A percentile compares a stretch with the other conserved stretches of the same genome.
Conservation (phyloP, 2,797 vertebrate genomes). For the Heterohyrax brucei region DNA sequence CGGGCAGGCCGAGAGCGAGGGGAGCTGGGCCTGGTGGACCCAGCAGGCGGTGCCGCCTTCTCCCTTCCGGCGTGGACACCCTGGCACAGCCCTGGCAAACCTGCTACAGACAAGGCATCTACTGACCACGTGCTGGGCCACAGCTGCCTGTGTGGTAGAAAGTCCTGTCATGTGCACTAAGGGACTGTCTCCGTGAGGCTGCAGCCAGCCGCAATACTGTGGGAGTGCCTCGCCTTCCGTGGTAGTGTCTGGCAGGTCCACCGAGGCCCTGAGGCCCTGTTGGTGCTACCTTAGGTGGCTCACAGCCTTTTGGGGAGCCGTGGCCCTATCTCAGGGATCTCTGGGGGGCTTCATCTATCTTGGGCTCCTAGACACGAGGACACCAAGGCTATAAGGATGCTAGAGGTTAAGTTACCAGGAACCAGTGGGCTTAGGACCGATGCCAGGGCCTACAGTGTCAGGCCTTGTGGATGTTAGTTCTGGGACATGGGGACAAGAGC, state of each 20-base stretch:
- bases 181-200: not conserved
- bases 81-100: not conserved
- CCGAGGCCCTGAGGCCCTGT: not conserved
- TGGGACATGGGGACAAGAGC: not conserved
- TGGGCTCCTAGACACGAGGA: not conserved
- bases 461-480: not conserved
- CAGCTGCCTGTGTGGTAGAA: accelerated
- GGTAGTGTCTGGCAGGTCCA: not conserved
- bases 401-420: not conserved
- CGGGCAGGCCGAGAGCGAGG: accelerated
- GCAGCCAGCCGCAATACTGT: not conserved
- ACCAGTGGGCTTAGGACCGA: not conserved
- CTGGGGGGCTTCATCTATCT: not conserved
- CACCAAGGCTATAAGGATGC: not conserved
- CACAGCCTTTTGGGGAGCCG: not conserved
- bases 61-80: not conserved
- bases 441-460: not conserved
- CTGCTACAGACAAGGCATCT: not conserved
- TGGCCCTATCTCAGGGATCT: not conserved
- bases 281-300: not conserved
- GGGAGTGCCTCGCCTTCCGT: not conserved
- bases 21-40: not conserved
- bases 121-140: not conserved
- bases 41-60: not conserved
- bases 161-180: not conserved